Percentiles rank a stretch among this genome's conserved stretches.
Conservation (phyloP, 2,797 vertebrate species). For the Rhynchonycteris naso region DNA sequence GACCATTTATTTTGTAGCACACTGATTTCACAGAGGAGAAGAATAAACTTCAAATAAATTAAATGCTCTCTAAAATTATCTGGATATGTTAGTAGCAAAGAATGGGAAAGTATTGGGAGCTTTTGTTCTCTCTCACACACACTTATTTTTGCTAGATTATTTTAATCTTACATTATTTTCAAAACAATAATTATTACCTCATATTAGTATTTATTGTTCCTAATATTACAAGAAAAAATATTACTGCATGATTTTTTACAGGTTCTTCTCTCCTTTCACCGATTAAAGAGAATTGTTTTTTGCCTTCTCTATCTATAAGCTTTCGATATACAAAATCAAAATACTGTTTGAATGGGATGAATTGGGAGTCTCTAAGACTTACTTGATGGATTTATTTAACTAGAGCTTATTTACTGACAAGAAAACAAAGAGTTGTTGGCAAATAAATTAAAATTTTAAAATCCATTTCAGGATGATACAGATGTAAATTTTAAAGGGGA, state of each 20-base stretch:
- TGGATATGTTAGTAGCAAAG: background rate
- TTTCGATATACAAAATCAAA: constrained; percentile 39
- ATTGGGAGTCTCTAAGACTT: background rate
- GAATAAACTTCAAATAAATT: background rate
- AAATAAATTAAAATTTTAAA: constrained; percentile 23
- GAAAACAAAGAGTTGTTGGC: background rate
- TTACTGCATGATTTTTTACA: background rate
- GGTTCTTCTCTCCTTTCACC: background rate
- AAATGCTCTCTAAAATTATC: background rate
- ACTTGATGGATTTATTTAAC: background rate
- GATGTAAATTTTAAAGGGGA: background rate
- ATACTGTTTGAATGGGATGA: background rate
- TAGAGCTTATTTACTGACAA: background rate
- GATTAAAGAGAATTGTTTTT: background rate
- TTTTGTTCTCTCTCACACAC: background rate
- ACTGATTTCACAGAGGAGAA: background rate
- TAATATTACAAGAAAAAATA: background rate
- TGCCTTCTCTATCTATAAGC: background rate
- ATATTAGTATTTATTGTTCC: background rate
- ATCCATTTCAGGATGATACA: background rate
- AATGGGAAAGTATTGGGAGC: background rate
- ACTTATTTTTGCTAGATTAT: background rate
- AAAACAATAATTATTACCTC: constrained; percentile 1
- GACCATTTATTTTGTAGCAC: background rate
- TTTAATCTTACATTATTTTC: background rate